These are phyloP conservation scores for Gephyroberyx darwinii DNA, from an alignment of 2,797 vertebrate species.

Conservation along the genomic window DNA sequence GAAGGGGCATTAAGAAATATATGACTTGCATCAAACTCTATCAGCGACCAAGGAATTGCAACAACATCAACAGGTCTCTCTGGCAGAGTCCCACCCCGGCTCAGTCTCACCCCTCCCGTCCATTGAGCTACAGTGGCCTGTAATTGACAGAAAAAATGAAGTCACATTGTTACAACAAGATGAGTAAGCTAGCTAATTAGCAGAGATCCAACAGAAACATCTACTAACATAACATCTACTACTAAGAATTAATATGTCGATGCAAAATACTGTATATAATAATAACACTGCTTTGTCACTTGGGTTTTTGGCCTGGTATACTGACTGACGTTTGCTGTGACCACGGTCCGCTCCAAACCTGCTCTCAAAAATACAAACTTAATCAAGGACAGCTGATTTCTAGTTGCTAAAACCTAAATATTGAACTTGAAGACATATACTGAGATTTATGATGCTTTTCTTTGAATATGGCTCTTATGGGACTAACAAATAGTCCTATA, in stretches of 20 bases:
- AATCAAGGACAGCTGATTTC: too few relatives aligned
- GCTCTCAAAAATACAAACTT: too few relatives aligned
- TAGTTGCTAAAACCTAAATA: not conserved
- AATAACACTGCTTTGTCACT: too few relatives aligned
- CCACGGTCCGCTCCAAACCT: too few relatives aligned
- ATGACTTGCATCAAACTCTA: not conserved
- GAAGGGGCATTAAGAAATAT: too few relatives aligned
- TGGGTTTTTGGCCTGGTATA: too few relatives aligned
- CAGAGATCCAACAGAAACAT: not conserved
- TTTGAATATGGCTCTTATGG: constrained; percentile 51
- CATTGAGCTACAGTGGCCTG: not conserved
- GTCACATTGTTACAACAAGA: not conserved
- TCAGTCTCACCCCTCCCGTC: not conserved
- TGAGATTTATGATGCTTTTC: constrained; percentile 13
- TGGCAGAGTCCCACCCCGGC: too few relatives aligned
- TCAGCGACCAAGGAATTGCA: not conserved
- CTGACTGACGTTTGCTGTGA: too few relatives aligned
- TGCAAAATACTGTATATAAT: too few relatives aligned
- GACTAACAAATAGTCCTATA: constrained; percentile 28
- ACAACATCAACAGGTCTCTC: not conserved
- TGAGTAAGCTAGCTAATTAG: too few relatives aligned
- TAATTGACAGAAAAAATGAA: not conserved
- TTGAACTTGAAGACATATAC: not conserved
- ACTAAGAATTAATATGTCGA: too few relatives aligned
- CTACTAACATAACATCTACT: too few relatives aligned